Evolutionary conservation across 2,113 vertebrate species (phyloP), one percentile per base, ranked within the genome.

Genomic region (Callionymus lyra): DNA sequence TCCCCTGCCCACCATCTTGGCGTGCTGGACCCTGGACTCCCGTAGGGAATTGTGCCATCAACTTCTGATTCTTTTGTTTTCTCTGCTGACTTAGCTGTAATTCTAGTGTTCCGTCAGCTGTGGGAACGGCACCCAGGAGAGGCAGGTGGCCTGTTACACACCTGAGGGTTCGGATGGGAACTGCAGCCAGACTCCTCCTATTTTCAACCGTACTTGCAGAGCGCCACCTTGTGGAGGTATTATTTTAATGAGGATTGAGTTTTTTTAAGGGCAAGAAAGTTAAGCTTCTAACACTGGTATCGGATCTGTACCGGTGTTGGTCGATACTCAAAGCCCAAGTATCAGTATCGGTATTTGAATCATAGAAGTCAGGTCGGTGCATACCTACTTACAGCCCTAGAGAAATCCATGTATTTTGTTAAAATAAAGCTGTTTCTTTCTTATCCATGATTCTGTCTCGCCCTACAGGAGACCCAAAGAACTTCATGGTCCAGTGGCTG

Each of bases 401-500:
- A n/a, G n/a, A n/a, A n/a, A n/a, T n/a, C n/a, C n/a, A n/a, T n/a
- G n/a, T n/a, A n/a, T n/a, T n/a, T n/a, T n/a, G n/a, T n/a, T n/a
- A n/a, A n/a, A n/a, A n/a, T n/a, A n/a, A n/a, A n/a, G n/a, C n/a
- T n/a, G n/a, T n/a, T n/a, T n/a, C n/a, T n/a, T n/a, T n/a, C n/a
- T n/a, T n/a, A n/a, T n/a, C n/a, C 21, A 27, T 36, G 18, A 31
- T 13, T 67, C 42, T 65, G 41, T 51, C 21, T 52, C 43, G 14
- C 21, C 36, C 42, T 77, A 48, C 65, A 84, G 83, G 70, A 21
- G 89, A 93, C 77, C 91, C 90, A 72, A 83, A 65, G 41, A 93
- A 88, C 61, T 88, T 90, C 50, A 85, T 92, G 69, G 89, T 94
- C 65, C 89, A 90, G 41, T 98, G 92, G 93, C 76, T 96, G 46